A percentile compares a stretch with the other conserved stretches of the same genome.
These are phyloP conservation scores for Enteromius anoplus DNA, from an alignment of 2,797 vertebrate species.

Conservation along the genomic window DNA sequence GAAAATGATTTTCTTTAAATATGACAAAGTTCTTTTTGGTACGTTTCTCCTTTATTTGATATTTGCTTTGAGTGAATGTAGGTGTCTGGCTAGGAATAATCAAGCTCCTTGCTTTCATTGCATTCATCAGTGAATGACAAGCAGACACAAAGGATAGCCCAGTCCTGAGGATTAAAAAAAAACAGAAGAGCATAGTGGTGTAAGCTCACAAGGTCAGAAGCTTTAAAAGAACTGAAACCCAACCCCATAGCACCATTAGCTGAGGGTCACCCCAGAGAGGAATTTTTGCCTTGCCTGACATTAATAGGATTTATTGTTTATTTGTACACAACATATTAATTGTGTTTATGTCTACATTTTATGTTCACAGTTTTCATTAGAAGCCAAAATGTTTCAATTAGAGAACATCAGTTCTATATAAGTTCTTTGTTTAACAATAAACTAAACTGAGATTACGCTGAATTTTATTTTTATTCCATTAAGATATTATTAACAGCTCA, in stretches of 20 bases:
- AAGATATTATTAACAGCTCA: not conserved
- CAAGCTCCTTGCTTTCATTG: constrained; percentile 77
- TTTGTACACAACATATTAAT: not conserved
- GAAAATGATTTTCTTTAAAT: not conserved
- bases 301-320: constrained; percentile 12
- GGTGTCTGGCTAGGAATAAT: constrained; percentile 78
- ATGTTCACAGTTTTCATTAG: not conserved
- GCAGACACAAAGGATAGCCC: constrained; percentile 84
- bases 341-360: not conserved
- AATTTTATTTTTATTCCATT: not conserved
- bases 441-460: not conserved
- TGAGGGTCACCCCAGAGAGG: constrained; percentile 61
- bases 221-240: constrained; percentile 77
- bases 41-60: not conserved
- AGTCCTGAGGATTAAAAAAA: constrained; percentile 67
- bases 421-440: not conserved
- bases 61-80: not conserved
- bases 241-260: constrained; percentile 75
- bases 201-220: constrained; percentile 81
- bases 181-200: constrained; percentile 65
- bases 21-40: not conserved
- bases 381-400: not conserved
- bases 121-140: constrained; percentile 83
- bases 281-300: constrained; percentile 48
- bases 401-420: not conserved